Percentiles rank a stretch among this genome's conserved stretches.
These are phyloP conservation scores for Protaetia brevitarsis DNA, from an alignment of 1,140 invertebrate genomes.

Conservation along the genomic window DNA sequence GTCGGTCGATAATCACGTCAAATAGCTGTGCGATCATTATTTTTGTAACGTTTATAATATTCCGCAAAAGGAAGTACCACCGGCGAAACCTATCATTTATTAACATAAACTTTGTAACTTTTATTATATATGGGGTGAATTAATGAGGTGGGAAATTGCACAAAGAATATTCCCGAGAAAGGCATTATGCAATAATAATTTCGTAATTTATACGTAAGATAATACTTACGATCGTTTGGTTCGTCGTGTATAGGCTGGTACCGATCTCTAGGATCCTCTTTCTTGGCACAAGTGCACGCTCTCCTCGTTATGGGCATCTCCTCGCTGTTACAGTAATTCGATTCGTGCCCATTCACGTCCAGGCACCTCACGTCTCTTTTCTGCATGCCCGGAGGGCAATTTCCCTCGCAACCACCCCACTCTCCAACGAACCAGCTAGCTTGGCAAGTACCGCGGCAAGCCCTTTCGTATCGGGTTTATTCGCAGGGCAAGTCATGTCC, in stretches of 20 bases:
- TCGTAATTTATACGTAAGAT: too few species aligned
- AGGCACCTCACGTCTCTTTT: conserved; percentile 60
- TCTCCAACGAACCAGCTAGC: conserved; percentile 61
- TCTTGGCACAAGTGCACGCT: conserved; percentile 39
- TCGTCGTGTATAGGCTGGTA: conserved; percentile 44
- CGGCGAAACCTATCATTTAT: too few species aligned
- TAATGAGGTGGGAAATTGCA: too few species aligned
- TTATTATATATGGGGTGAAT: too few species aligned
- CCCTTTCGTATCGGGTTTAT: conserved; percentile 42
- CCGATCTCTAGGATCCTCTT: conserved; percentile 30
- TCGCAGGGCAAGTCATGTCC: conserved; percentile 44
- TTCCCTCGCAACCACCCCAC: conserved; percentile 58
- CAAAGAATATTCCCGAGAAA: too few species aligned
- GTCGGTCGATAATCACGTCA: neutral
- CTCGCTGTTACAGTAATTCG: conserved; percentile 37
- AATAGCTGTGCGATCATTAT: too few species aligned
- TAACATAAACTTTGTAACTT: too few species aligned
- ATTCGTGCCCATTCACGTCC: conserved; percentile 48
- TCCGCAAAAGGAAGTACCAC: too few species aligned
- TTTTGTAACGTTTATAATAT: neutral
- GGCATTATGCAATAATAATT: too few species aligned
- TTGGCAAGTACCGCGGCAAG: conserved; percentile 55
- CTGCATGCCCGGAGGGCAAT: conserved; percentile 60
- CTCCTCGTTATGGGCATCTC: conserved; percentile 40
- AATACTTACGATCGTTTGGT: conserved; percentile 44